Evolutionary conservation across 2,113 vertebrate genomes (phyloP), one percentile per base, ranked within the genome.

Genomic region (Antennarius striatus): DNA sequence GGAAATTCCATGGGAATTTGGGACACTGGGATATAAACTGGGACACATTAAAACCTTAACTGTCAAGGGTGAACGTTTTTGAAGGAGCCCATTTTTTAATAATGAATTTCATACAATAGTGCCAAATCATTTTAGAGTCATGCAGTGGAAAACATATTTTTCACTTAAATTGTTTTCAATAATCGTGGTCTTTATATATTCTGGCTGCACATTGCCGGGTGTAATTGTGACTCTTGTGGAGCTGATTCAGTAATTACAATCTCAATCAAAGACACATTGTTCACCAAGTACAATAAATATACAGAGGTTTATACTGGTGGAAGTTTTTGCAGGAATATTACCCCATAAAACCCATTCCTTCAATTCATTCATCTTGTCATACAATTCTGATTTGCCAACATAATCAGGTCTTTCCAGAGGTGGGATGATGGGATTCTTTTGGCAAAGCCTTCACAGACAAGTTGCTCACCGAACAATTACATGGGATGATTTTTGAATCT

Each of bases 361-460:
- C 10, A 65, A 29, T 68, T 68, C 45, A 65, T 79, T 63, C 73
- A 58, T 82, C 53, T 42, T 66, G 58, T 75, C 59, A 54, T 49
- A 15, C 48, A 29, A 51, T 77, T 80, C 77, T 80, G 74, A 77
- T 85, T 85, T 71, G 58, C 58, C 5, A 14, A 32, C 49, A 30
- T 51, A 66, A 71, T 64, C 46, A 15, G 22, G 49, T 36, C 47
- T 36, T 66, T 64, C 59, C 42, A 28, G 55, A 54, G 54, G 42
- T 6, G 0, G 14, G 36, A n/a, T 16, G 46, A 36, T 5, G 12
- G 46, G 53, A 59, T 53, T 62, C 22, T 36, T 36, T 36, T 36
- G 32, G 32, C 32, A 36, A 36, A 36, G 7, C 32, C 32, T 36
- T 50, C 45, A 6, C 39, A 52, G 45, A 68, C 28, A 36, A 63